Evolutionary conservation across 2,113 vertebrate species (phyloP).

Genomic region (Tachuris rubrigastra): DNA sequence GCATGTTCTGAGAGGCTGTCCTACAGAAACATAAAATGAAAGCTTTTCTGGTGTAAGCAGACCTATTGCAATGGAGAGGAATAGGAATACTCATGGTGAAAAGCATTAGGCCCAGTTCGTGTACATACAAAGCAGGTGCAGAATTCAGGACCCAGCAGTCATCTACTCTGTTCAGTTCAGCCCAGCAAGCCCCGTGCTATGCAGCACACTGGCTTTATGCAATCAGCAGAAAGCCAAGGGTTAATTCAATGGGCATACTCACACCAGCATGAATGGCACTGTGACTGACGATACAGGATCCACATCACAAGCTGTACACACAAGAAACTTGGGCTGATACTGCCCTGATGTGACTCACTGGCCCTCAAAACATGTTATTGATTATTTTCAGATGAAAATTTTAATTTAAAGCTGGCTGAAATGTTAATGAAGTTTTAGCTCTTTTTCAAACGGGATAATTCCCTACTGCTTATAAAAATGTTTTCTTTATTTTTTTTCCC

Average conservation of each 20-base stretch:
- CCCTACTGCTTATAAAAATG: not conserved
- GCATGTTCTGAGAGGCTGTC: not conserved
- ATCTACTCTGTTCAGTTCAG: not conserved
- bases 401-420: slow-evolving; percentile 37
- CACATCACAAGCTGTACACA: not conserved
- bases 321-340: not conserved
- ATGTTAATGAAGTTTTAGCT: slow-evolving; percentile 28
- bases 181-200: not conserved
- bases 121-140: not conserved
- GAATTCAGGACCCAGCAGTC: not conserved
- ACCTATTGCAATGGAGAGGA: not conserved
- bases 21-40: not conserved
- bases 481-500: not conserved
- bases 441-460: slow-evolving; percentile 12
- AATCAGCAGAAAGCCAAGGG: not conserved
- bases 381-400: slow-evolving; percentile 34
- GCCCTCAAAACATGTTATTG: not conserved
- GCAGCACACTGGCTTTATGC: not conserved
- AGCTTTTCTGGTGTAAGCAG: not conserved
- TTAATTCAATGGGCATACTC: not conserved
- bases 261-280: not conserved
- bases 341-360: not conserved
- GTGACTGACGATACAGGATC: not conserved
- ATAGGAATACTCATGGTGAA: not conserved
- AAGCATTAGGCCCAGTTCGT: not conserved